Evolutionary conservation across 2,888 invertebrate species (phyloP).

Genomic region (Sacculina carcini): DNA sequence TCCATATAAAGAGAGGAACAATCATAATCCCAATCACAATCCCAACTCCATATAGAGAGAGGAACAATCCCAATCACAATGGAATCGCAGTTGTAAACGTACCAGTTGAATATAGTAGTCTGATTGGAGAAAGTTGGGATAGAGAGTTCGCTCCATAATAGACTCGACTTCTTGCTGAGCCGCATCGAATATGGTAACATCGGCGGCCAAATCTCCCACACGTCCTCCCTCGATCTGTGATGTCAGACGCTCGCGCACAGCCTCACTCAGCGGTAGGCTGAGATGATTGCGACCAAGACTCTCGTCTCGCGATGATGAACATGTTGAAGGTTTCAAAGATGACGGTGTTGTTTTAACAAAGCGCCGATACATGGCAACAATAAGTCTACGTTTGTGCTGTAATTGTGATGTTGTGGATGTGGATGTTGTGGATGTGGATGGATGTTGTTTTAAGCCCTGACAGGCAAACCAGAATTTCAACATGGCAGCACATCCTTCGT

Average conservation of each 20-base stretch:
- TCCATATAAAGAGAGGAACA: no score
- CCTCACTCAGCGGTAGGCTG: background rate
- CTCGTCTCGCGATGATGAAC: background rate
- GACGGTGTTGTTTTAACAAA: no score
- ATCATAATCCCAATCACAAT: no score
- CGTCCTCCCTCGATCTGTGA: background rate
- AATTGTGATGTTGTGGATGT: no score
- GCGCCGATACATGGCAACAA: background rate
- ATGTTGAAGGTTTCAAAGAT: no score
- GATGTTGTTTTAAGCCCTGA: conserved; percentile 35
- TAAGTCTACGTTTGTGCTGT: conserved; percentile 11
- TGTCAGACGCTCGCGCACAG: background rate
- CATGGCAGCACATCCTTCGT: conserved; percentile 10
- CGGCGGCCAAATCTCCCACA: background rate
- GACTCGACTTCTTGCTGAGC: conserved; percentile 57
- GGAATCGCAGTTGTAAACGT: no score
- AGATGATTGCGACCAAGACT: background rate
- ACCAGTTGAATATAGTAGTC: conserved; percentile 48
- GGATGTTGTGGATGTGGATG: no score
- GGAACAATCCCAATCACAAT: no score
- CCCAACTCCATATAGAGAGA: no score
- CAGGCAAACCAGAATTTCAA: conserved; percentile 67
- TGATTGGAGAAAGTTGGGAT: conserved; percentile 73
- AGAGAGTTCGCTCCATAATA: conserved; percentile 59
- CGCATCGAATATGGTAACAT: conserved; percentile 60